Base-by-base conservation (phyloP, 1,140 invertebrate genomes). In the Octopus sinensis region DNA sequence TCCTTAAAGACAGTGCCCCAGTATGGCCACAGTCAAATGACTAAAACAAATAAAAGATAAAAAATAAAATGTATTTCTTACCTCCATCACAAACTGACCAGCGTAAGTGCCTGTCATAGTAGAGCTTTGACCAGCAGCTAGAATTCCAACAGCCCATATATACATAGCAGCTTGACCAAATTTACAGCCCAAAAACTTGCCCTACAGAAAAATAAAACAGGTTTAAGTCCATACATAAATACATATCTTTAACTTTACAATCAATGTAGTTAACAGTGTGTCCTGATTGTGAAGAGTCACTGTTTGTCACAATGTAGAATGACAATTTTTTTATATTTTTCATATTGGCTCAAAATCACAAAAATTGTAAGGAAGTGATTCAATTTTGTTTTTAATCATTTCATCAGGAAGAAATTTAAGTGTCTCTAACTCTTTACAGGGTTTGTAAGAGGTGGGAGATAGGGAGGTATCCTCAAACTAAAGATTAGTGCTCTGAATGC, bases 131-230 rank as follows among this genome's bases (percentile, higher is more conserved):
- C 96, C 96, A 83, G 96, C 95, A 76, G 96, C 96, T 82, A 97
- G 91, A 87, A 97, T 96, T 80, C 96, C 96, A 73, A 97, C 91
- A 1, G 94, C 96, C 96, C 96, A 97, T 85, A 97, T 95, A 86
- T 96, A 95, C 93, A 96, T 94, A 6, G 95, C 95, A 1, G 92
- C 92, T 1, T 93, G 87, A 6, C 96, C 96, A 90, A 95, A 97
- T 80, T 94, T 91, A 89, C 96, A 97, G 17, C 96, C 96, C 4
- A 97, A 91, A 86, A 95, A 96, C 76, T 96, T 93, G 6, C 95
- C 96, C 90, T 91, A 80, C n/a, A 85, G 81, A n/a, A 52, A 43
- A 73, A 53, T 54, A 73, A 73, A 73, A 73, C 9, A 62, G 56
- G 9, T 12, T 62, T 62, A 62, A 62, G 17, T 12, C 17, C 9